A percentile compares a stretch with the other conserved stretches of the same genome.
phyloP scores from a whole-genome alignment of 2,113 vertebrate genomes.

The Falcunculus frontatus region DNA sequence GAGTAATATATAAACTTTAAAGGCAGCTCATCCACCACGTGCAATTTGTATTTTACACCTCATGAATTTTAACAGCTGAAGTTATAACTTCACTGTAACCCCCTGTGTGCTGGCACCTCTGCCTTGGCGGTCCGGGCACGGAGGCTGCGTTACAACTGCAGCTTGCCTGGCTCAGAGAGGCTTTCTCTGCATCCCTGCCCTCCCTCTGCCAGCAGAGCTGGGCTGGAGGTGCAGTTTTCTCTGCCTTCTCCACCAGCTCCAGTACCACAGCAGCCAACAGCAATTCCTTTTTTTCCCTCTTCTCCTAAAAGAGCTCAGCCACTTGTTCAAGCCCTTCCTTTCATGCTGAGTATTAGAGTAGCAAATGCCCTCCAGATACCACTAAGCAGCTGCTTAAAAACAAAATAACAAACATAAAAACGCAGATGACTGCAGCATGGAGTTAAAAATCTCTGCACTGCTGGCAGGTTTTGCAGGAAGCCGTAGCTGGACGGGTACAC shows the following conservation, averaged over 20 bases:
- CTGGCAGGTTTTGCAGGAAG: not conserved
- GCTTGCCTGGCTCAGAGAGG: not conserved
- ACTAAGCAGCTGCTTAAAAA: not conserved
- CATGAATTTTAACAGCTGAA: conserved; percentile 54
- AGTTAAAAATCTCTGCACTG: not conserved
- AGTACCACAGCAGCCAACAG: not conserved
- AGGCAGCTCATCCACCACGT: conserved; percentile 45
- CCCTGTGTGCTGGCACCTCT: not conserved
- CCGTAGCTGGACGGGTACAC: not conserved
- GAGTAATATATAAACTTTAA: conserved; percentile 45
- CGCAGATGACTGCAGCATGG: not conserved
- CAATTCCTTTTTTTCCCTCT: not conserved
- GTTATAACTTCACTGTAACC: conserved; percentile 30
- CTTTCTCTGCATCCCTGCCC: not conserved
- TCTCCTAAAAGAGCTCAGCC: not conserved
- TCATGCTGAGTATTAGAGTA: not conserved
- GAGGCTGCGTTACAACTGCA: not conserved
- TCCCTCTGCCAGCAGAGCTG: accelerated
- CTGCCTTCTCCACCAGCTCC: not conserved
- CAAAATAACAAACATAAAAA: conserved; percentile 15
- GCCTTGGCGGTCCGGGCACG: accelerated
- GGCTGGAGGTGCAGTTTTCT: not conserved
- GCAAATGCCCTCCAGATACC: conserved; percentile 10
- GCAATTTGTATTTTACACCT: conserved; percentile 65
- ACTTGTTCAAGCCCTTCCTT: not conserved